Conservation (phyloP, 2,797 vertebrate species). For the Ctenopoma kingsleyae region DNA sequence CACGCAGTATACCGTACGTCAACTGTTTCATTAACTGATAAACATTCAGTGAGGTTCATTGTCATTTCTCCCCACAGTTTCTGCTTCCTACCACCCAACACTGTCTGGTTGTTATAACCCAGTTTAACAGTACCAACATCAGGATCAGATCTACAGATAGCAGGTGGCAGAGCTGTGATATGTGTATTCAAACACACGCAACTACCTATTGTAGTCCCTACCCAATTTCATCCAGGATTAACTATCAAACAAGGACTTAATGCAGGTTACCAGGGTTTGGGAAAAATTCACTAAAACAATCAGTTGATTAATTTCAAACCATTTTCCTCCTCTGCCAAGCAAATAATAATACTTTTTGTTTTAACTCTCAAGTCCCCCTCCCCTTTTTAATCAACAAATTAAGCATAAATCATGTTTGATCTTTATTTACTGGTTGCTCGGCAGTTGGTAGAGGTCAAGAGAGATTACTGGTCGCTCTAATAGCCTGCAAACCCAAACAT, state of each 20-base stretch:
- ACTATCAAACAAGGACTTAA: slow-evolving; percentile 79
- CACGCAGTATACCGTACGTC: slow-evolving; percentile 42
- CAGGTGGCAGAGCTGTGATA: slow-evolving; percentile 78
- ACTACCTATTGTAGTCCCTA: slow-evolving; percentile 78
- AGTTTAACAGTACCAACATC: slow-evolving; percentile 41
- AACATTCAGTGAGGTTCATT: slow-evolving; percentile 49
- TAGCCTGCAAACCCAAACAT: slow-evolving; percentile 70
- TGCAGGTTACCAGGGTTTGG: slow-evolving; percentile 82
- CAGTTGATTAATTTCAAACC: slow-evolving; percentile 88
- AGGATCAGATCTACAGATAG: slow-evolving; percentile 61
- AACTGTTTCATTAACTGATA: slow-evolving; percentile 33
- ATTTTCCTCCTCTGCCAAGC: slow-evolving; percentile 80
- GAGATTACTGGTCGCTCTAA: slow-evolving; percentile 77
- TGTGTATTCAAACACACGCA: slow-evolving; percentile 64
- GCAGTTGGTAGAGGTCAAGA: slow-evolving; percentile 83
- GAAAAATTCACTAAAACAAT: slow-evolving; percentile 85
- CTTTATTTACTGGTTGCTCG: slow-evolving; percentile 84
- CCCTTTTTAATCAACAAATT: slow-evolving; percentile 89
- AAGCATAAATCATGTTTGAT: slow-evolving; percentile 87
- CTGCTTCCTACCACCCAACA: slow-evolving; percentile 53
- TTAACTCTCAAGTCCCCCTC: slow-evolving; percentile 67
- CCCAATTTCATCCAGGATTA: slow-evolving; percentile 86
- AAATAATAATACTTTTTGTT: slow-evolving; percentile 83
- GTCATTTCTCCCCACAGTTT: slow-evolving; percentile 48
- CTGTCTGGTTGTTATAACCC: slow-evolving; percentile 55